Percentiles rank a stretch among this genome's conserved stretches.
Evolutionary conservation across 1,140 invertebrate genomes (phyloP).

Genomic region (Drosophila lini): DNA sequence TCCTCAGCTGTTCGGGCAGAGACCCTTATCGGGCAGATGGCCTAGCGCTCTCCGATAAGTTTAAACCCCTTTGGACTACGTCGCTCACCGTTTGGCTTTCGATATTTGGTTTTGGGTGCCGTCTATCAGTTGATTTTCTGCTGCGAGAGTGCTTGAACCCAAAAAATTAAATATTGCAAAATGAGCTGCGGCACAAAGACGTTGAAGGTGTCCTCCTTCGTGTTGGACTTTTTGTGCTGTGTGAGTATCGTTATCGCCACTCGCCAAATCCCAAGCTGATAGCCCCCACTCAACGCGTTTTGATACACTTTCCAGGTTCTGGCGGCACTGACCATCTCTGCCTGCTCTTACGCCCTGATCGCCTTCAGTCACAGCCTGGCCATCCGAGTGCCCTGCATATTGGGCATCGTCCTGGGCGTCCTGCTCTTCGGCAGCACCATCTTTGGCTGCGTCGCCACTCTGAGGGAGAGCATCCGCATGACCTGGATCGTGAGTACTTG

Average conservation of each 20-base stretch:
- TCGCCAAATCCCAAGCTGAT: constrained; percentile 28
- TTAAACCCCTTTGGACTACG: constrained; percentile 49
- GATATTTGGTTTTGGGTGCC: constrained; percentile 15
- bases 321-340: constrained; percentile 64
- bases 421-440: constrained; percentile 72
- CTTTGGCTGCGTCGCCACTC: constrained; percentile 66
- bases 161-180: constrained; percentile 18
- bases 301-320: constrained; percentile 49
- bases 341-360: constrained; percentile 67
- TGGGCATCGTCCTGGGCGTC: constrained; percentile 65
- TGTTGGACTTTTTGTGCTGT: constrained; percentile 78
- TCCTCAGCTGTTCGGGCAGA: constrained; percentile 44
- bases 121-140: constrained; percentile 49
- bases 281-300: constrained; percentile 1
- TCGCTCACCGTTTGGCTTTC: constrained; percentile 5
- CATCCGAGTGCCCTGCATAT: constrained; percentile 72
- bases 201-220: constrained; percentile 72
- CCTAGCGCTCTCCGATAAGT: constrained; percentile 27
- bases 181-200: constrained; percentile 74
- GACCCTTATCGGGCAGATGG: constrained; percentile 52
- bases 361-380: constrained; percentile 54
- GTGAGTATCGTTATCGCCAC: constrained; percentile 58
- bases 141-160: constrained; percentile 19
- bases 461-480: constrained; percentile 61
- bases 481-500: constrained; percentile 74